Conservation (phyloP, 2,888 invertebrate species). For the Tachina lurida region DNA sequence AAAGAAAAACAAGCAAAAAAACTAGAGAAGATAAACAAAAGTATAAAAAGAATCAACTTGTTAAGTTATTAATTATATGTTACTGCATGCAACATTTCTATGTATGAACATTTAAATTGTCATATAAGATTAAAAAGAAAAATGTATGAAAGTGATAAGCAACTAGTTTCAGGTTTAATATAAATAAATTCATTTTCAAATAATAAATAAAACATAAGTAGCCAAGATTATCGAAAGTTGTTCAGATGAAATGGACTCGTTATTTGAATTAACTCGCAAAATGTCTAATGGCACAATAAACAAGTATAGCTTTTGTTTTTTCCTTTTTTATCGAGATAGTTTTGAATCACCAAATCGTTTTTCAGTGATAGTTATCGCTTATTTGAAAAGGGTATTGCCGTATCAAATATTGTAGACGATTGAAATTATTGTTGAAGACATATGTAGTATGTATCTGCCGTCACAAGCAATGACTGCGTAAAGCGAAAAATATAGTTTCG, state of each 20-base stretch:
- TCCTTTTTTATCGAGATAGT: not conserved
- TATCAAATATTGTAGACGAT: no score
- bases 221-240: slow-evolving; percentile 52
- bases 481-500: no score
- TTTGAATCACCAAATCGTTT: no score
- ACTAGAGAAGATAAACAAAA: not conserved
- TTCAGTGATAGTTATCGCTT: no score
- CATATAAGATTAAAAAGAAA: slow-evolving; percentile 17
- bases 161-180: slow-evolving; percentile 22
- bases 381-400: no score
- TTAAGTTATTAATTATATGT: slow-evolving; percentile 56
- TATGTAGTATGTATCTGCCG: no score
- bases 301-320: not conserved
- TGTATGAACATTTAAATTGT: slow-evolving; percentile 14
- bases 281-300: not conserved
- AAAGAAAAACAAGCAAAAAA: not conserved
- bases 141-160: slow-evolving; percentile 25
- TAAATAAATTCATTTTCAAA: not conserved
- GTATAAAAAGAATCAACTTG: slow-evolving; percentile 56
- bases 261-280: not conserved
- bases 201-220: slow-evolving; percentile 15
- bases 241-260: slow-evolving; percentile 1
- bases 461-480: no score
- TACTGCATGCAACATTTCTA: not conserved
- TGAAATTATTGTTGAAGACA: no score